Percentiles rank a stretch among this genome's conserved stretches.
Evolutionary conservation across 2,113 vertebrate genomes (phyloP).

Genomic region (Turnix velox): DNA sequence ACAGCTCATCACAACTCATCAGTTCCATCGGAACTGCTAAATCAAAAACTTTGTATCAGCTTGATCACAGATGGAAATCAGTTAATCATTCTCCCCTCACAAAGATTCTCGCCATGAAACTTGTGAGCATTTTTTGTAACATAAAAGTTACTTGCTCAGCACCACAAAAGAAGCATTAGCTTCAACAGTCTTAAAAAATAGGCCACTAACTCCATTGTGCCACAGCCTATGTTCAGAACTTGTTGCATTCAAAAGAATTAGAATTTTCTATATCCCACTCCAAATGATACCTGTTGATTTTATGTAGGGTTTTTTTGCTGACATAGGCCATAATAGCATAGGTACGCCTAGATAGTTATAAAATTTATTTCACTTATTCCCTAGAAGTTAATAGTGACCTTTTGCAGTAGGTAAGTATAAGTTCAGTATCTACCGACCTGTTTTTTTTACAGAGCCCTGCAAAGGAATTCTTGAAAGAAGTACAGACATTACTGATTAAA

Average conservation of each 20-base stretch:
- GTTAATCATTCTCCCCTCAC: background rate
- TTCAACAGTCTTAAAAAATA: slow-evolving; percentile 5
- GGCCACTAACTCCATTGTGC: background rate
- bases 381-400: background rate
- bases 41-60: background rate
- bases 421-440: background rate
- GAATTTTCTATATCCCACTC: background rate
- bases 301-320: background rate
- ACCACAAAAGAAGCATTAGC: background rate
- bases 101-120: background rate
- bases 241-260: background rate
- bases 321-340: background rate
- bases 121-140: background rate
- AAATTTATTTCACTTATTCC: background rate
- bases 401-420: background rate
- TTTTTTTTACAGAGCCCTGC: background rate
- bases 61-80: slow-evolving; percentile 1
- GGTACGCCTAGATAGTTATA: background rate
- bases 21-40: background rate
- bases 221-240: background rate
- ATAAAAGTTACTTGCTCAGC: background rate
- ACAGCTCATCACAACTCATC: slow-evolving; percentile 7
- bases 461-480: background rate
- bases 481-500: background rate
- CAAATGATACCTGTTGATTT: background rate